phyloP scores from a whole-genome alignment of 92 coral and sea anemone species.

The Plumapathes pennacea region DNA sequence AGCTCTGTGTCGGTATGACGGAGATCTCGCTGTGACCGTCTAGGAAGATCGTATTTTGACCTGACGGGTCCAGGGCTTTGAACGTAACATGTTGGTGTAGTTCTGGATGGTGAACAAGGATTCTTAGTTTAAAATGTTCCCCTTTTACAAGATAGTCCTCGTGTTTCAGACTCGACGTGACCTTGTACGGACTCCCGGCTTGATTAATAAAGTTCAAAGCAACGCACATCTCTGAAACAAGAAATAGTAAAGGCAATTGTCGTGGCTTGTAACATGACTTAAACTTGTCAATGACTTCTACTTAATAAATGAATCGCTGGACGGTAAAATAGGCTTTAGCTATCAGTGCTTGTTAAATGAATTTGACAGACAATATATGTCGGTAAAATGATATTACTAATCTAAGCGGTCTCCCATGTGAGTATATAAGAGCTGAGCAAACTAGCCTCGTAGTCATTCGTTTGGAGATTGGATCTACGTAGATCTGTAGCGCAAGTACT shows the following conservation, averaged over 20 bases:
- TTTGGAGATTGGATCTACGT: no score
- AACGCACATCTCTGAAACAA: slow-evolving; percentile 37
- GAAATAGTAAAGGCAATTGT: background rate
- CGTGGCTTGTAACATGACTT: background rate
- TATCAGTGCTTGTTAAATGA: no score
- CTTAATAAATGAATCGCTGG: no score
- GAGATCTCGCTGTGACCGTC: background rate
- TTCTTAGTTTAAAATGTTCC: slow-evolving; percentile 10
- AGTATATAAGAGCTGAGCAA: no score
- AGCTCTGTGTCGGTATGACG: background rate
- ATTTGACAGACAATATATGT: no score
- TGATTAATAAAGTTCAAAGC: slow-evolving; percentile 30
- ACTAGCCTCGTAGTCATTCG: no score
- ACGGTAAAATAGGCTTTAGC: no score
- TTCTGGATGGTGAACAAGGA: slow-evolving; percentile 11
- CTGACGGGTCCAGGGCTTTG: slow-evolving; percentile 1
- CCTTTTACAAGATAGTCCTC: slow-evolving; percentile 25
- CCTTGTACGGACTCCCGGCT: slow-evolving; percentile 1
- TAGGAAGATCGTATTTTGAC: background rate
- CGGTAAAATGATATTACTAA: no score
- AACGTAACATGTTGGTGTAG: slow-evolving; percentile 12
- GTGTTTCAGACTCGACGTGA: slow-evolving; percentile 3
- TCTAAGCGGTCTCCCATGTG: no score
- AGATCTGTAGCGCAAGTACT: no score
- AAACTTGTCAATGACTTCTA: no score